phyloP scores from a whole-genome alignment of 1,140 invertebrate species.

The Capitella teleta region DNA sequence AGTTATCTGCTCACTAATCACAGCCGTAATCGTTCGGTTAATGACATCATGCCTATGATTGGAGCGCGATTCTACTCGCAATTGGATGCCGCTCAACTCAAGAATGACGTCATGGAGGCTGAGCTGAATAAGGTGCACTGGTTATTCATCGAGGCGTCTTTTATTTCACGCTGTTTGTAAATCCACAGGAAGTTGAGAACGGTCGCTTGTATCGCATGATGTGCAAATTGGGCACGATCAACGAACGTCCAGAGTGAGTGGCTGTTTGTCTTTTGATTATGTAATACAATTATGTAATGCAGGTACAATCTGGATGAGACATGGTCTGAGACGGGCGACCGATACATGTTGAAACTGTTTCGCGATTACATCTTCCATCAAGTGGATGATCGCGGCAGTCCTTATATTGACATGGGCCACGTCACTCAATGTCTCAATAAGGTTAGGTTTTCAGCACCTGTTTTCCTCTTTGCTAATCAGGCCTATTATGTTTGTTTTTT shows the following conservation, averaged over 20 bases:
- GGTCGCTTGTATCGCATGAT: conserved; percentile 80
- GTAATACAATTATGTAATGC: conserved; percentile 22
- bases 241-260: conserved; percentile 82
- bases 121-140: conserved; percentile 61
- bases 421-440: conserved; percentile 89
- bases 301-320: conserved; percentile 81
- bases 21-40: conserved; percentile 62
- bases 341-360: conserved; percentile 96
- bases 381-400: conserved; percentile 77
- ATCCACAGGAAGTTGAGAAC: conserved; percentile 73
- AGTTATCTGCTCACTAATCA: conserved; percentile 63
- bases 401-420: conserved; percentile 93
- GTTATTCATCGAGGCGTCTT: not conserved
- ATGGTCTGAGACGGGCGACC: conserved; percentile 94
- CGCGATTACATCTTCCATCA: conserved; percentile 92
- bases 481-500: conserved; percentile 12
- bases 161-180: not conserved
- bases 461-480: not conserved
- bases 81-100: conserved; percentile 74
- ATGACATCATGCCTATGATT: conserved; percentile 98
- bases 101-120: conserved; percentile 77
- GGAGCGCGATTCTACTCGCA: conserved; percentile 93
- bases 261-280: too few species aligned
- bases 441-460: conserved; percentile 44
- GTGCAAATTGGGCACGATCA: conserved; percentile 79